These are phyloP conservation scores for Campoplex capitator DNA, from an alignment of 2,888 invertebrate genomes.

Conservation along the genomic window DNA sequence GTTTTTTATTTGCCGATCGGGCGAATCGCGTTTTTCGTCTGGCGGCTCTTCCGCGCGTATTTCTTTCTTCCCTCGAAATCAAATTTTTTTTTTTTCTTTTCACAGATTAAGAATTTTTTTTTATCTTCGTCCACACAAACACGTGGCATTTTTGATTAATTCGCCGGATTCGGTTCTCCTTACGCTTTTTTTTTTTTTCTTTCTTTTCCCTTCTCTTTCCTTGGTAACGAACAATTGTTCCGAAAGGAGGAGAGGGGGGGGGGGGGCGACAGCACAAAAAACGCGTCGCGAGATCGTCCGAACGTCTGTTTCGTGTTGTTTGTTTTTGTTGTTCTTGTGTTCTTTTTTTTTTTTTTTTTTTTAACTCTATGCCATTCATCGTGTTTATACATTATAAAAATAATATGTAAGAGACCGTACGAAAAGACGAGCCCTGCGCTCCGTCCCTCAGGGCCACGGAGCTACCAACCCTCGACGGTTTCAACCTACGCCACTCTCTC, in stretches of 20 bases:
- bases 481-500: constrained; percentile 47
- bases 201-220: not conserved
- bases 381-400: constrained; percentile 78
- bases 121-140: not conserved
- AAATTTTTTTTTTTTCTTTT: not conserved
- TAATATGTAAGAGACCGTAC: constrained; percentile 84
- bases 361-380: constrained; percentile 74
- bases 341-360: constrained; percentile 63
- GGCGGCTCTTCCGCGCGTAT: too few species aligned
- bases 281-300: constrained; percentile 1
- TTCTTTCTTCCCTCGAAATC: not conserved
- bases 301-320: constrained; percentile 2
- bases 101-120: not conserved
- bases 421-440: constrained; percentile 73
- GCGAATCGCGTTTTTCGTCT: constrained; percentile 10
- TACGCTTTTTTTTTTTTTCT: not conserved
- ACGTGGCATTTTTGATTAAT: constrained; percentile 11
- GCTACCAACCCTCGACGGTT: constrained; percentile 32
- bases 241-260: too few species aligned
- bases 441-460: constrained; percentile 24
- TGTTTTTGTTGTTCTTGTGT: constrained; percentile 34
- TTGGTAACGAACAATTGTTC: not conserved
- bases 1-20: constrained; percentile 42
- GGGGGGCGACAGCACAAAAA: not conserved
- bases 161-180: not conserved